These are phyloP conservation scores for Oncorhynchus keta DNA, from an alignment of 2,113 vertebrate genomes.

Conservation along the genomic window DNA sequence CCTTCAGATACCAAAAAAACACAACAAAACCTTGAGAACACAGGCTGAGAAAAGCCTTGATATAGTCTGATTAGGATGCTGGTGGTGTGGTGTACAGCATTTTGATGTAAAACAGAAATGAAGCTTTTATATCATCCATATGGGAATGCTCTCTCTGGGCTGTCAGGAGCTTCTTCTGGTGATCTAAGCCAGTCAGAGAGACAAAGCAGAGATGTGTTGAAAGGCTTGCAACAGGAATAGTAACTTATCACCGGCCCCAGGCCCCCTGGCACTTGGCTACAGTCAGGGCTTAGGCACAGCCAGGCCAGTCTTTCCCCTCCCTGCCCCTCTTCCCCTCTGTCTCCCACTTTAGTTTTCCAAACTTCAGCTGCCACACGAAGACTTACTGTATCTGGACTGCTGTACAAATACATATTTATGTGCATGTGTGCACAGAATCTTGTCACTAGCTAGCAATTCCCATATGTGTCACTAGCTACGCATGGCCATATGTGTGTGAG, in stretches of 20 bases:
- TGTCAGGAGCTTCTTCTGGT: conserved; percentile 52
- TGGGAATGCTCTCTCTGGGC: conserved; percentile 59
- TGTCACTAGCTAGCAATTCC: too few relatives aligned
- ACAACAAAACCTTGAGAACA: neutral
- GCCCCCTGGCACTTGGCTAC: conserved; percentile 30
- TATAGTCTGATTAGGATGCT: conserved; percentile 48
- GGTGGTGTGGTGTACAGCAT: conserved; percentile 10
- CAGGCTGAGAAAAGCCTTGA: conserved; percentile 34
- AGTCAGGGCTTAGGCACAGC: conserved; percentile 33
- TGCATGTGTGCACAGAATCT: neutral
- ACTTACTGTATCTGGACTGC: neutral
- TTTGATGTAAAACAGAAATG: conserved; percentile 28
- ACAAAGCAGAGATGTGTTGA: conserved; percentile 53
- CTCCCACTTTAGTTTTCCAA: conserved; percentile 13
- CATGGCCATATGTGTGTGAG: neutral
- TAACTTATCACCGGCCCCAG: conserved; percentile 42
- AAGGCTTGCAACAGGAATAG: conserved; percentile 53
- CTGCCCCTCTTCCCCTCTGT: conserved; percentile 13
- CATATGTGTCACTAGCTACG: too few relatives aligned
- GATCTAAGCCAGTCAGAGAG: conserved; percentile 35
- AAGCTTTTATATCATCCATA: conserved; percentile 43
- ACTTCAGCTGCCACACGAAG: neutral
- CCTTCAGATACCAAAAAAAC: conserved; percentile 1
- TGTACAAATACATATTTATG: neutral
- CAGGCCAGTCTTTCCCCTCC: conserved; percentile 3